Percentiles rank a stretch among this genome's conserved stretches.
Evolutionary conservation across 2,797 vertebrate species (phyloP).

Genomic region (Rhynchonycteris naso): DNA sequence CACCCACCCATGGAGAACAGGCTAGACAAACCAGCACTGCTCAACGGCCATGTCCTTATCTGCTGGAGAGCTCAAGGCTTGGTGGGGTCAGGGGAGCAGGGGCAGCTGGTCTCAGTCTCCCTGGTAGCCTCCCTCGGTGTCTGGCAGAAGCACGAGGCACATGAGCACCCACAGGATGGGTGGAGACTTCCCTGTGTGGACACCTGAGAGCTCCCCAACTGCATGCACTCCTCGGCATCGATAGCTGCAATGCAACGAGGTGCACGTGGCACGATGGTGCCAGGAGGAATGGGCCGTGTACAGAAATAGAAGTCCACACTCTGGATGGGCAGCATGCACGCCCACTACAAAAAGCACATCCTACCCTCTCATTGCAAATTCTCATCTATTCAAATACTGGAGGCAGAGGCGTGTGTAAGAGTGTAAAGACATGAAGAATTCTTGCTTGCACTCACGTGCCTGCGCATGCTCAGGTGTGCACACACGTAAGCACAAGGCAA

Average conservation of each 20-base stretch:
- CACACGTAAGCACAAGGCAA: neutral
- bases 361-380: constrained; percentile 7
- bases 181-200: neutral
- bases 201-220: neutral
- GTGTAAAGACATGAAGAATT: neutral
- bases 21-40: neutral
- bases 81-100: neutral
- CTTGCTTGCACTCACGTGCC: neutral
- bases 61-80: neutral
- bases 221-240: neutral
- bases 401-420: neutral
- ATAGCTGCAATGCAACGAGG: neutral
- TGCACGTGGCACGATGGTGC: accelerated
- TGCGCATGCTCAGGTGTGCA: neutral
- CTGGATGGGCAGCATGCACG: neutral
- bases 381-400: neutral
- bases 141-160: neutral
- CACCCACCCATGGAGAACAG: neutral
- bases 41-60: accelerated
- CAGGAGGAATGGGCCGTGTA: neutral
- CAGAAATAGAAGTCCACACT: neutral
- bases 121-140: neutral
- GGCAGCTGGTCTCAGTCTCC: neutral
- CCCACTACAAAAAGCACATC: neutral
- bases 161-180: neutral